These are phyloP conservation scores for Rotaria macrura DNA, from an alignment of 2,888 invertebrate species.

Conservation along the genomic window DNA sequence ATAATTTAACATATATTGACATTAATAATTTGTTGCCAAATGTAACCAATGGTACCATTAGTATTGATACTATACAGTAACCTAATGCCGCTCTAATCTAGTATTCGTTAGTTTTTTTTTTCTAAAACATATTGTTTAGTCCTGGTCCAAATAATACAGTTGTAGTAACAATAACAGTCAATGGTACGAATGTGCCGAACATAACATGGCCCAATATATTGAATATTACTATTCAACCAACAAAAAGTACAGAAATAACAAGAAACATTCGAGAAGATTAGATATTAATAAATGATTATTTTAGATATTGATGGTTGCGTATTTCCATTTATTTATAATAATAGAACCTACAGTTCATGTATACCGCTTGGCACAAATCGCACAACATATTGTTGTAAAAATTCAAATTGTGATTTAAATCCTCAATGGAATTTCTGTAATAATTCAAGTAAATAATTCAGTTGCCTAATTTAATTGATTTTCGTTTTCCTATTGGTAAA, in stretches of 20 bases:
- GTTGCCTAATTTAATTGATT: too few relatives aligned
- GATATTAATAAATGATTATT: background rate
- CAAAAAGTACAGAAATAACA: background rate
- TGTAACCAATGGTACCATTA: background rate
- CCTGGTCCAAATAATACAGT: constrained; percentile 15
- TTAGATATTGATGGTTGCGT: constrained; percentile 7
- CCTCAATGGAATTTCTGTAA: background rate
- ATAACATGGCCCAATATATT: background rate
- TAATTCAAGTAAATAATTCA: background rate
- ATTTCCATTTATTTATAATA: background rate
- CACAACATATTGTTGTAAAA: background rate
- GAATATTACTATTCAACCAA: background rate
- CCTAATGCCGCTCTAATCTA: background rate
- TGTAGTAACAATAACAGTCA: background rate
- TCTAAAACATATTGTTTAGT: background rate
- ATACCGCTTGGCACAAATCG: background rate
- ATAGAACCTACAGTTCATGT: background rate
- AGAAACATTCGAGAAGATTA: background rate
- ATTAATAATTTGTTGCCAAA: background rate
- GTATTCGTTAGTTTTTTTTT: background rate
- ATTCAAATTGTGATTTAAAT: background rate
- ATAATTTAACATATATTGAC: background rate
- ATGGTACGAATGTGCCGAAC: background rate
- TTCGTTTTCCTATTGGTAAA: too few relatives aligned
- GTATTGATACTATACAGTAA: background rate